Evolutionary conservation across 2,113 vertebrate genomes (phyloP).

Genomic region (Loxodonta africana): DNA sequence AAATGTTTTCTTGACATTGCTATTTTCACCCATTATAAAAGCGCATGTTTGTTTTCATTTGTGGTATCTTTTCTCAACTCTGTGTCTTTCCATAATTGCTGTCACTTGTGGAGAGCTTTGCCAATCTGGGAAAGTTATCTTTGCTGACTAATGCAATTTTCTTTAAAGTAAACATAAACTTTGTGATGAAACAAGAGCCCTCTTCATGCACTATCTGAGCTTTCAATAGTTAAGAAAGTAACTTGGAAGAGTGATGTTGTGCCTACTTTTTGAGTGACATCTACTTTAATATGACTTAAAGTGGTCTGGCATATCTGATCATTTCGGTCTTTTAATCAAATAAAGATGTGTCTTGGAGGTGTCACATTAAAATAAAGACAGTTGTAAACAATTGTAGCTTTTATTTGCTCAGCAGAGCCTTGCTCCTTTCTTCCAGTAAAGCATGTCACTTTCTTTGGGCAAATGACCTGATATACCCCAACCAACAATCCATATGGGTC

Average conservation of each 20-base stretch:
- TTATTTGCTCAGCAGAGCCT: neutral
- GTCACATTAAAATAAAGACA: neutral
- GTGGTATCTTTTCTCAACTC: slow-evolving; percentile 59
- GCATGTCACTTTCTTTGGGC: neutral
- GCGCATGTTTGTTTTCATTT: slow-evolving; percentile 67
- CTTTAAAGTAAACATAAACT: slow-evolving; percentile 70
- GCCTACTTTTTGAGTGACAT: neutral
- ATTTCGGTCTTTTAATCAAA: neutral
- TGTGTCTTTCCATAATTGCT: slow-evolving; percentile 63
- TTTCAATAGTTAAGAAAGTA: neutral
- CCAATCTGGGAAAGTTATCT: slow-evolving; percentile 58
- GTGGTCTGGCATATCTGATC: neutral
- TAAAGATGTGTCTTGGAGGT: neutral
- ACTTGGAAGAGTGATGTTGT: neutral
- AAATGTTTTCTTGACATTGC: slow-evolving; percentile 47
- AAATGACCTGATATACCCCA: neutral
- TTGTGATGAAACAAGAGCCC: slow-evolving; percentile 37
- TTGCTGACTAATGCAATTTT: slow-evolving; percentile 73
- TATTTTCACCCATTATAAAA: slow-evolving; percentile 59
- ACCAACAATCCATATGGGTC: neutral
- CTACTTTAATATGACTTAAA: neutral
- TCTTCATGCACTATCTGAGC: slow-evolving; percentile 10
- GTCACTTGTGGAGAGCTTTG: slow-evolving; percentile 31
- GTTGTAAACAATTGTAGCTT: neutral
- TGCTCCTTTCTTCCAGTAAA: neutral